These are phyloP conservation scores for Mamestra configurata DNA, from an alignment of 1,140 invertebrate species.

Conservation along the genomic window DNA sequence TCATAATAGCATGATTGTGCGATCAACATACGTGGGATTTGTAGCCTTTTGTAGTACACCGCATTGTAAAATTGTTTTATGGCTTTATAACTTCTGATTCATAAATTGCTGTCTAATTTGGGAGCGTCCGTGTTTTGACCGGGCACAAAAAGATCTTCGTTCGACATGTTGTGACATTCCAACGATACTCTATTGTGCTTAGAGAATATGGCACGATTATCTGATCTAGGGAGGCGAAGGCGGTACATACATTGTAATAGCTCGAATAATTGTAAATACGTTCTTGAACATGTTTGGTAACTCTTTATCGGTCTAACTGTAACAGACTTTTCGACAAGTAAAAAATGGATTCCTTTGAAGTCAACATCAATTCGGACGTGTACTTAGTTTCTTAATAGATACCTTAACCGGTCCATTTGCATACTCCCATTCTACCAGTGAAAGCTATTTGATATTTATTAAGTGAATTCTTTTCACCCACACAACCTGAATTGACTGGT, in stretches of 20 bases:
- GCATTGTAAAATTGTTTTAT: conserved; percentile 53
- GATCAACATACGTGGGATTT: conserved; percentile 37
- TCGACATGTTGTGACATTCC: conserved; percentile 46
- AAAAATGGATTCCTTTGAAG: conserved; percentile 41
- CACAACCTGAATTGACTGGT: not conserved
- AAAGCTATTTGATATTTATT: conserved; percentile 47
- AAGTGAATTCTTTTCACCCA: conserved; percentile 40
- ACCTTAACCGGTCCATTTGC: conserved; percentile 42
- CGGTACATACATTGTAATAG: not conserved
- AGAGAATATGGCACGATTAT: conserved; percentile 27
- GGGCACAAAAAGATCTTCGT: conserved; percentile 33
- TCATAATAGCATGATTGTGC: conserved; percentile 48
- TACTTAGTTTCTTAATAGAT: conserved; percentile 47
- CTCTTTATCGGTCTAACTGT: conserved; percentile 25
- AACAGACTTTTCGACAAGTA: conserved; percentile 3
- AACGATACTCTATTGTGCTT: conserved; percentile 39
- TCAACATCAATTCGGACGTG: conserved; percentile 42
- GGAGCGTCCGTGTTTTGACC: conserved; percentile 42
- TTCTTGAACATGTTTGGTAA: conserved; percentile 17
- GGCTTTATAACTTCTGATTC: conserved; percentile 44
- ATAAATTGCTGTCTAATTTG: conserved; percentile 52
- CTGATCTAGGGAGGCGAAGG: conserved; percentile 35
- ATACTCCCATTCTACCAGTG: conserved; percentile 37
- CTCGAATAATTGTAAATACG: not conserved
- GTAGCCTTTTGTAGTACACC: conserved; percentile 50